Evolutionary conservation across 2,888 invertebrate genomes (phyloP), one percentile per base, ranked within the genome.

Genomic region (Halictus quadricinctus): DNA sequence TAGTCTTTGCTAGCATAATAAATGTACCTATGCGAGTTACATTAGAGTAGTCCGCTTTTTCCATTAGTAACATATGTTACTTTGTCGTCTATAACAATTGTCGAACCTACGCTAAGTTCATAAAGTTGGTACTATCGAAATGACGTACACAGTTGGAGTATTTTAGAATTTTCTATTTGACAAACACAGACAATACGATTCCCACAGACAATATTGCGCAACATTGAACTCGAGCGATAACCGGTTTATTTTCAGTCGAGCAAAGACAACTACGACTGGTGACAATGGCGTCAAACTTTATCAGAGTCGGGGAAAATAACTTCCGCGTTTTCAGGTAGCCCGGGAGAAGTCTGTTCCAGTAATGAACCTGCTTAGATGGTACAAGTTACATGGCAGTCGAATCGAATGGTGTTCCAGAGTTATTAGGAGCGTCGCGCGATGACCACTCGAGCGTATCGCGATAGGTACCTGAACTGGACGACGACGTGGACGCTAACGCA

Each of bases 391-490:
- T 54, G 76, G 75, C 78, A 82, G 81, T 36, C 48, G 75, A 79
- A 86, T 88, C 84, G 81, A 86, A 79, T 80, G 69, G 74, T 48
- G 73, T 69, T 75, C 69, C 77, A 69, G 41, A 81, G 75, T 86
- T 80, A 82, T 79, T 76, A 69, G 74, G 79, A 74, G 74, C 78
- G 74, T 50, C 69, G 73, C 18, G 79, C 78, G 46, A 43, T 76
- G 74, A 60, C 70, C 58, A 36, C n/a, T 64, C 69, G 41, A 80
- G 80, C 85, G 85, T 85, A 25, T 76, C 79, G 75, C 58, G 69
- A 72, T 46, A 58, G 85, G 64, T 75, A 70, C 83, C 48, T 76
- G 76, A 74, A 70, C 83, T 50, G 64, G 50, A 46, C 15, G 48
- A 78, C 79, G 80, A 79, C 64, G 64, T 64, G 64, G 64, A 81